phyloP scores from a whole-genome alignment of 92 coral and sea anemone genomes.

The Zoanthus gigantus region DNA sequence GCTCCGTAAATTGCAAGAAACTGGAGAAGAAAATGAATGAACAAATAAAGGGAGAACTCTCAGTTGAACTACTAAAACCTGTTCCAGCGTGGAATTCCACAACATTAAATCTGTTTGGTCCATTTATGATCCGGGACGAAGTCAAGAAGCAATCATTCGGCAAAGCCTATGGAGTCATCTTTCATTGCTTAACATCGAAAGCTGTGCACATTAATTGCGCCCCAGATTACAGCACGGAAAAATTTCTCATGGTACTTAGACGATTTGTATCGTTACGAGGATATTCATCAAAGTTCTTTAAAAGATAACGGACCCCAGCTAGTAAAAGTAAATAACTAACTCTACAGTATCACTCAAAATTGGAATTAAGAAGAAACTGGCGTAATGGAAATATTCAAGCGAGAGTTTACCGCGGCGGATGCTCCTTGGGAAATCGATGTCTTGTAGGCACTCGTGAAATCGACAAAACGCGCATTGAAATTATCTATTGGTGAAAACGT shows the following conservation, averaged over 20 bases:
- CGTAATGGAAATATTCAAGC: conserved; percentile 48
- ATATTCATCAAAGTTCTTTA: conserved; percentile 51
- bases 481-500: conserved; percentile 57
- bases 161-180: conserved; percentile 52
- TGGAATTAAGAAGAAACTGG: conserved; percentile 54
- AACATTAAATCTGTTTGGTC: conserved; percentile 6
- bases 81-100: conserved; percentile 53
- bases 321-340: conserved; percentile 55
- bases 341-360: conserved; percentile 37
- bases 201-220: conserved; percentile 46
- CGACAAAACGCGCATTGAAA: conserved; percentile 50
- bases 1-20: conserved; percentile 66
- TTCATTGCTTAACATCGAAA: conserved; percentile 53
- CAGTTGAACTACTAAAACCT: conserved; percentile 54
- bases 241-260: conserved; percentile 35
- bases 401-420: conserved; percentile 65
- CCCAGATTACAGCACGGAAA: background rate
- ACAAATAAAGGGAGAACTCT: conserved; percentile 67
- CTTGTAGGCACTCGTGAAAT: conserved; percentile 63
- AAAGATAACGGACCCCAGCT: conserved; percentile 65
- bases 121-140: conserved; percentile 39
- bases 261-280: conserved; percentile 62
- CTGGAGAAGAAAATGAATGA: conserved; percentile 27
- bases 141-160: conserved; percentile 49
- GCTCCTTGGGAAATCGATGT: conserved; percentile 69